These are phyloP conservation scores for Eupithecia abbreviata DNA, from an alignment of 2,888 invertebrate genomes.

Conservation along the genomic window DNA sequence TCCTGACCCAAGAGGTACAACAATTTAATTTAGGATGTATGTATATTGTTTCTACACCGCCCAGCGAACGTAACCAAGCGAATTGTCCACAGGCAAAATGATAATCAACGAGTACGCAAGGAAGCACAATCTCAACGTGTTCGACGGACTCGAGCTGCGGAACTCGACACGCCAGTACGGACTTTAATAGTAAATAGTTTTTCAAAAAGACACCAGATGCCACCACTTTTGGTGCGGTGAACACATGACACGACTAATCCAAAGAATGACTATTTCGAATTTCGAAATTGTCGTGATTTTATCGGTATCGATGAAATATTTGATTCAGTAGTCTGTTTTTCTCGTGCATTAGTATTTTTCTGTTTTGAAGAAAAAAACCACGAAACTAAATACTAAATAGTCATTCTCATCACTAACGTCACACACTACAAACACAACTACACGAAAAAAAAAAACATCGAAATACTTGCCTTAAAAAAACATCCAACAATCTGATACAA, in stretches of 20 bases:
- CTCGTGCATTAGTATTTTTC: not conserved
- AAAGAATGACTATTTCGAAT: constrained; percentile 22
- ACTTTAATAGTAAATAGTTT: constrained; percentile 87
- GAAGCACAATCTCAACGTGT: constrained; percentile 89
- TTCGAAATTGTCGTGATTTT: not conserved
- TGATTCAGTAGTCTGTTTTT: not conserved
- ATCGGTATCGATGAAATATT: constrained; percentile 10
- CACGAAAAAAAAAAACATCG: not conserved
- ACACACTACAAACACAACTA: not conserved
- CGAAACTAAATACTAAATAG: not conserved
- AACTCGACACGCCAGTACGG: constrained; percentile 91
- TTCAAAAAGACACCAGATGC: constrained; percentile 55
- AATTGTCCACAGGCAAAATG: constrained; percentile 86
- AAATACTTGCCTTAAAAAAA: not conserved
- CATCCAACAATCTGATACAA: too few species aligned
- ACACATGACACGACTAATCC: constrained; percentile 10
- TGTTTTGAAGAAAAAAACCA: not conserved
- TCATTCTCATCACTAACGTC: not conserved
- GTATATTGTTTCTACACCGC: constrained; percentile 33
- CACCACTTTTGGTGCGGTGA: constrained; percentile 19
- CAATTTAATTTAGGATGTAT: not conserved
- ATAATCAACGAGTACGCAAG: constrained; percentile 90
- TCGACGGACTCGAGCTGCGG: constrained; percentile 89
- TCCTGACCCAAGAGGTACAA: not conserved
- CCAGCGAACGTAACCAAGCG: constrained; percentile 56